Percentiles rank a stretch among this genome's conserved stretches.
Conservation (phyloP, 2,797 vertebrate genomes). For the Vireo griseus region DNA sequence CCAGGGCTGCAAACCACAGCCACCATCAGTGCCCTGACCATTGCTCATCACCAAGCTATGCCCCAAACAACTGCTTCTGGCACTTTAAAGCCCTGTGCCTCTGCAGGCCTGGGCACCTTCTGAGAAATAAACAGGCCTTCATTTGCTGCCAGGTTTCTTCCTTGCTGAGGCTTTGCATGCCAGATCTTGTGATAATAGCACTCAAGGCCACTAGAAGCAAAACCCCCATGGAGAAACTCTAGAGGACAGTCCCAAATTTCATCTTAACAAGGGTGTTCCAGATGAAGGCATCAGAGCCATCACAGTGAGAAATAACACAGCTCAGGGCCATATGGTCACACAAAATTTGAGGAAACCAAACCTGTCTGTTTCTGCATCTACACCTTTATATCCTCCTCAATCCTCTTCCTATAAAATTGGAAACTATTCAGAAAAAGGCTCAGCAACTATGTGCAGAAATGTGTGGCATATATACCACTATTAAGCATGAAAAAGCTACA, state of each 20-base stretch:
- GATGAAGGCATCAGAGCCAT: not conserved
- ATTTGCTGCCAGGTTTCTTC: not conserved
- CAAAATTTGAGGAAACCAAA: not conserved
- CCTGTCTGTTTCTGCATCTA: not conserved
- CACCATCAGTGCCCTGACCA: not conserved
- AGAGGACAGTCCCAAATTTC: not conserved
- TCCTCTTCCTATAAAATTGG: not conserved
- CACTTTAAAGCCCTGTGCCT: not conserved
- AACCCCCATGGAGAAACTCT: not conserved
- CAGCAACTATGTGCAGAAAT: not conserved
- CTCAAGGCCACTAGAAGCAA: not conserved
- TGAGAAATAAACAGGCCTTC: not conserved
- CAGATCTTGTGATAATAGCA: not conserved
- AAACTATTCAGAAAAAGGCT: not conserved
- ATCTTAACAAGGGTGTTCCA: not conserved
- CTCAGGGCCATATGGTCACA: not conserved
- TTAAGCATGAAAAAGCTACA: not conserved
- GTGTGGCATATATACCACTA: no score
- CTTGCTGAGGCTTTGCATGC: not conserved
- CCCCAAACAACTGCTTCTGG: not conserved
- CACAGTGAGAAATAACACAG: fast-evolving
- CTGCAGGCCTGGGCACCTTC: not conserved
- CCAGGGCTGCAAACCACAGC: fast-evolving
- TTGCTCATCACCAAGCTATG: not conserved
- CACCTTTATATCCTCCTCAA: not conserved